phyloP scores from a whole-genome alignment of 2,113 vertebrate genomes.

The Steatornis caripensis region DNA sequence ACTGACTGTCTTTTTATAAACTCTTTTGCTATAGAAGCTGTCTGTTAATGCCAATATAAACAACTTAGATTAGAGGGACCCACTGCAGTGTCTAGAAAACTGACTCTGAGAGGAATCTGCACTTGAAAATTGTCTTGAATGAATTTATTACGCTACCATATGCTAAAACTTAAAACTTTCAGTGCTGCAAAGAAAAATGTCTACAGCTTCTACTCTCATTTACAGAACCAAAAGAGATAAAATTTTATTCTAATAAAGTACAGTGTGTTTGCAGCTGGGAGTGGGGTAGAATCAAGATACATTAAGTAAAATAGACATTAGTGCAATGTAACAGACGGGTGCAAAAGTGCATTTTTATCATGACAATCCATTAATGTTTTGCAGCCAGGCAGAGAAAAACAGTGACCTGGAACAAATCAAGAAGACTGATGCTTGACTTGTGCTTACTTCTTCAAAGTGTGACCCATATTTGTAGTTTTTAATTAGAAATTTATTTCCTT shows the following conservation, averaged over 20 bases:
- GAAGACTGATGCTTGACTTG: slow-evolving; percentile 64
- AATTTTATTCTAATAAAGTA: slow-evolving; percentile 41
- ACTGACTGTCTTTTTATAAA: slow-evolving; percentile 5
- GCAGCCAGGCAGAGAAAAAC: slow-evolving; percentile 51
- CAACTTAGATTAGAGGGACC: slow-evolving; percentile 23
- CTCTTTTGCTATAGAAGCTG: neutral
- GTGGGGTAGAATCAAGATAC: neutral
- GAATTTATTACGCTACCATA: slow-evolving; percentile 45
- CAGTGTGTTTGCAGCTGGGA: neutral
- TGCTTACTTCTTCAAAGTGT: slow-evolving; percentile 34
- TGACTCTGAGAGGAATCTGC: slow-evolving; percentile 2
- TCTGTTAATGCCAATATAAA: neutral
- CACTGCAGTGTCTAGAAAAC: slow-evolving; percentile 23
- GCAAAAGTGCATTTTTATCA: slow-evolving; percentile 60
- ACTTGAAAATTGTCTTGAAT: slow-evolving; percentile 28
- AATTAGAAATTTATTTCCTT: slow-evolving; percentile 65
- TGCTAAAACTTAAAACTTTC: slow-evolving; percentile 31
- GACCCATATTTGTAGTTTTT: slow-evolving; percentile 56
- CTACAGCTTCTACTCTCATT: neutral
- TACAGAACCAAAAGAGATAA: neutral
- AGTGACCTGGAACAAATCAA: slow-evolving; percentile 69
- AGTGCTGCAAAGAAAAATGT: slow-evolving; percentile 1
- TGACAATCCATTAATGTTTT: slow-evolving; percentile 43
- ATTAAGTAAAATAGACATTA: slow-evolving; percentile 51
- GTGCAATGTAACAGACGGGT: slow-evolving; percentile 39